These are phyloP conservation scores for Merops nubicus DNA, from an alignment of 2,113 vertebrate genomes.

Conservation along the genomic window DNA sequence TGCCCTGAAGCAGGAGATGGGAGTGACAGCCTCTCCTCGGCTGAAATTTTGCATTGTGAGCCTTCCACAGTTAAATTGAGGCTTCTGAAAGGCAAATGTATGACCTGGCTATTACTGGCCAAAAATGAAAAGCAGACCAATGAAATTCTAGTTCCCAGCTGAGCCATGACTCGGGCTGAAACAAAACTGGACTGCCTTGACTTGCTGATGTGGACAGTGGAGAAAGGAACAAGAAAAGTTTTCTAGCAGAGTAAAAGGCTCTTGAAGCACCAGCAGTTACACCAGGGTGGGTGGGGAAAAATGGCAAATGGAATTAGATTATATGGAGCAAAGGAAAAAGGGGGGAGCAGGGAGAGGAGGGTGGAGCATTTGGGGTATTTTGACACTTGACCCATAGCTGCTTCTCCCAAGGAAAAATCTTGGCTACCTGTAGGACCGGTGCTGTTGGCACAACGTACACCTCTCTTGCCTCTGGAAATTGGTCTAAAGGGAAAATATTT, in stretches of 20 bases:
- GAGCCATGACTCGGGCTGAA: background rate
- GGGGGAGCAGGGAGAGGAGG: background rate
- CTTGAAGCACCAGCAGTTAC: background rate
- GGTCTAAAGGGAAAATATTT: constrained; percentile 48
- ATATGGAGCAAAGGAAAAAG: background rate
- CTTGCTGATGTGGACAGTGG: background rate
- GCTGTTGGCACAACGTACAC: background rate
- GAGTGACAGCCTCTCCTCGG: background rate
- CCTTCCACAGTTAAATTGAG: background rate
- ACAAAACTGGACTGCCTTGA: background rate
- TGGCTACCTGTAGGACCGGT: background rate
- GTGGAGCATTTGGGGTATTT: background rate
- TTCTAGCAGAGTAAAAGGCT: background rate
- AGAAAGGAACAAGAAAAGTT: background rate
- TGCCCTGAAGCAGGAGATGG: background rate
- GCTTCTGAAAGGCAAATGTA: background rate
- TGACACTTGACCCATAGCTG: background rate
- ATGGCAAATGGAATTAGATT: background rate
- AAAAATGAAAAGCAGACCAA: background rate
- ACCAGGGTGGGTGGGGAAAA: background rate
- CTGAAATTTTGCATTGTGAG: background rate
- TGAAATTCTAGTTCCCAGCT: background rate
- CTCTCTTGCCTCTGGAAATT: background rate
- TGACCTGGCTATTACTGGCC: background rate
- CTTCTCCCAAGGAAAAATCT: background rate